phyloP scores from a whole-genome alignment of 2,888 invertebrate species.

The Andrena marginata region DNA sequence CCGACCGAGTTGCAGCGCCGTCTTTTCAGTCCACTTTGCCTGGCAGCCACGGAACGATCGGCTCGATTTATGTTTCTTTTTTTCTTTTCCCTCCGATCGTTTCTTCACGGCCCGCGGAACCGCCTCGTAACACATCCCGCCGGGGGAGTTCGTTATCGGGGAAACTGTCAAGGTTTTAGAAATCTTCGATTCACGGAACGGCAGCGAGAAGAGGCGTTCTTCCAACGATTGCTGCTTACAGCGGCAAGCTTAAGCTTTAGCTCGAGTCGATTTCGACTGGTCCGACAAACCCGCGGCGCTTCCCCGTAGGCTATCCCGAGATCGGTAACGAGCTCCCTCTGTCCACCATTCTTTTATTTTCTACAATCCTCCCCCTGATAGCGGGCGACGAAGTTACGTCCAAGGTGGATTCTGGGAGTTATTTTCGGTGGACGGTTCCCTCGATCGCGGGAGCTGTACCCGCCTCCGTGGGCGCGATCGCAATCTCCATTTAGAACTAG shows the following conservation, averaged over 20 bases:
- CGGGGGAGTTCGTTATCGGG: constrained; percentile 29
- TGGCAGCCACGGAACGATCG: constrained; percentile 41
- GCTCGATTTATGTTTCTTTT: constrained; percentile 6
- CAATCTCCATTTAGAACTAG: constrained; percentile 40
- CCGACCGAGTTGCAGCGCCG: constrained; percentile 41
- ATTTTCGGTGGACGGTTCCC: constrained; percentile 22
- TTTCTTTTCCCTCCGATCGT: constrained; percentile 2
- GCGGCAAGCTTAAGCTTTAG: too few species aligned
- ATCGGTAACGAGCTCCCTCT: constrained; percentile 5
- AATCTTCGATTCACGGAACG: constrained; percentile 31
- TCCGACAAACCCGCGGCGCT: constrained; percentile 40
- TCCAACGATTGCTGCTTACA: not conserved
- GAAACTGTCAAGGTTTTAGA: constrained; percentile 52
- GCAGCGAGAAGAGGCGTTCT: not conserved
- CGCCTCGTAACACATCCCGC: constrained; percentile 19
- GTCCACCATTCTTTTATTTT: not conserved
- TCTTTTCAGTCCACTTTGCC: constrained; percentile 30
- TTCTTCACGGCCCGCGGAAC: constrained; percentile 24
- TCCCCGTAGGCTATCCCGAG: not conserved
- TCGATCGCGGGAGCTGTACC: constrained; percentile 19
- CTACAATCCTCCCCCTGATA: not conserved
- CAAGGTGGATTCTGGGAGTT: constrained; percentile 20
- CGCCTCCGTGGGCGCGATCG: constrained; percentile 27
- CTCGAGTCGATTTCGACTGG: not conserved
- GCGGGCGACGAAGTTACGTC: constrained; percentile 10